Conservation (phyloP, 1,140 invertebrate genomes). For the Danaus plexippus region DNA sequence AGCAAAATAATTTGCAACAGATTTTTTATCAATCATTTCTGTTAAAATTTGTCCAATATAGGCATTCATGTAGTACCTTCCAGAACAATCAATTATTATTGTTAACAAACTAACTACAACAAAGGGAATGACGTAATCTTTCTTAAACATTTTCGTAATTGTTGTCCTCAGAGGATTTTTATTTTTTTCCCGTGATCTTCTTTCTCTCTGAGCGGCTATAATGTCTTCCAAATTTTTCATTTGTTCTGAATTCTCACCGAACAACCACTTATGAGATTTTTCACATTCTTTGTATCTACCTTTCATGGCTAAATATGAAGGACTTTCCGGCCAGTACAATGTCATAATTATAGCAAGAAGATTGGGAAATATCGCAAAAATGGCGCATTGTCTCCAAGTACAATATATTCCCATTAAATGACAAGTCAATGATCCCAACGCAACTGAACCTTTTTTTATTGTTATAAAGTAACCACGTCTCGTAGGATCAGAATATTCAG, state of each 20-base stretch:
- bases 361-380: constrained; percentile 18
- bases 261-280: constrained; percentile 19
- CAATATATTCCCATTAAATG: constrained; percentile 24
- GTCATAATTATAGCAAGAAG: constrained; percentile 22
- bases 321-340: constrained; percentile 34
- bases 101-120: constrained; percentile 26
- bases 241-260: constrained; percentile 18
- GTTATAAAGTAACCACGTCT: too few species aligned
- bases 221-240: constrained; percentile 21
- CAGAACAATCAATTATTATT: constrained; percentile 30
- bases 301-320: constrained; percentile 31
- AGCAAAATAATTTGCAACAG: constrained; percentile 30
- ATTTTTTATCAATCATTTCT: constrained; percentile 27
- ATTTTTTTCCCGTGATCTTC: constrained; percentile 7
- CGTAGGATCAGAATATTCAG: too few species aligned
- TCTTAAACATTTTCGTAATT: constrained; percentile 15
- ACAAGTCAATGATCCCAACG: constrained; percentile 14
- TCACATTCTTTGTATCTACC: constrained; percentile 26
- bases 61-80: constrained; percentile 30
- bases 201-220: constrained; percentile 23
- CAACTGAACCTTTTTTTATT: too few species aligned
- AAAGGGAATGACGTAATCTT: constrained; percentile 32
- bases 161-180: constrained; percentile 4
- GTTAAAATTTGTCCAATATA: constrained; percentile 36
- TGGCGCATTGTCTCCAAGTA: constrained; percentile 32